Evolutionary conservation across 2,797 vertebrate genomes (phyloP), one percentile per base, ranked within the genome.

Genomic region (Tauraco hartlaubi): DNA sequence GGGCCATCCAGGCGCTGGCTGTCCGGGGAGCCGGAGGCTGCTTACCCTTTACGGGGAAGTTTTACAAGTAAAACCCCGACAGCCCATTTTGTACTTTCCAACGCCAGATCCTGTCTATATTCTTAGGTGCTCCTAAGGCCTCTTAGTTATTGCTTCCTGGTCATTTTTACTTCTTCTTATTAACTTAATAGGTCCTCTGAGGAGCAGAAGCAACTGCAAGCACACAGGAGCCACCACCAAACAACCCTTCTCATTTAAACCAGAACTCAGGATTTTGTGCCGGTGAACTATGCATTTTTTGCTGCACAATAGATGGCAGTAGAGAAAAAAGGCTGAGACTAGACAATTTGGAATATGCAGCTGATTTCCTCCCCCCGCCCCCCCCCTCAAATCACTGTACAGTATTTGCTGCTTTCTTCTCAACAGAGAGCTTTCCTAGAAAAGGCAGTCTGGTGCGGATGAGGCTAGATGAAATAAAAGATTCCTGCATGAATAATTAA

Each of bases 251-350:
- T 79, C 67, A 62, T 95, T 88, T 79, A 88, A 94, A 86, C 29
- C 23, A 84, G 62, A 93, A 75, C 59, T 73, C 15, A 12, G 0
- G 1, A 58, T 94, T 93, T 75, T 79, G 37, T 81, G 80, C 74
- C 1, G 2, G 29, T 43, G 25, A 89, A 84, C 63, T 74, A 92
- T 49, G 31, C 85, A 39, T 87, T 94, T 97, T 89, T 95, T 80
- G 85, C 51, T 95, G 90, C 94, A 94, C 97, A 97, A 97, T 97
- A 98, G 97, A 97, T 98, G 97, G 97, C 93, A 96, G 88, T 80
- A 95, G 94, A 97, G 96, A 97, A 97, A 95, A 96, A 94, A 97
- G 94, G 48, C 95, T 96, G 95, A 91, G 63, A 93, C 16, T 28
- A 92, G 84, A 95, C 55, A 81, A 96, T 94, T 97, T 95, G 96